A percentile compares a stretch with the other conserved stretches of the same genome.
Evolutionary conservation across 2,888 invertebrate genomes (phyloP).

Genomic region (Lithophane socia): DNA sequence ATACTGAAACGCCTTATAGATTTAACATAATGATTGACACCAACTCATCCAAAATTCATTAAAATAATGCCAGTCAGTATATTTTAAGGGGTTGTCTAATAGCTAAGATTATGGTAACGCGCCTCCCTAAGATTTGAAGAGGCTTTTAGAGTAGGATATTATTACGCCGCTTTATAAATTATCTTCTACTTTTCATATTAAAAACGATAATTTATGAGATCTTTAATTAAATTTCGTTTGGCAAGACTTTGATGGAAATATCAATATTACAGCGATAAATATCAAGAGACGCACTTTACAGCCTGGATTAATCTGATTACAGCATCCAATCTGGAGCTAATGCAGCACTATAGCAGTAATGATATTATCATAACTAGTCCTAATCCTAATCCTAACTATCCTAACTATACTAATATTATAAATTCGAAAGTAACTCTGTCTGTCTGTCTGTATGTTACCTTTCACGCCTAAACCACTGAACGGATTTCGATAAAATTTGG

Average conservation of each 20-base stretch:
- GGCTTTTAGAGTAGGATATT: slow-evolving; percentile 49
- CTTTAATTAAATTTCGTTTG: slow-evolving; percentile 31
- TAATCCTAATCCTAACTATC: no score
- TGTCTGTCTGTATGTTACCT: no score
- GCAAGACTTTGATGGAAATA: slow-evolving; percentile 21
- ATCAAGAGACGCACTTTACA: slow-evolving; percentile 23
- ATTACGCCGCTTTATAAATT: slow-evolving; percentile 48
- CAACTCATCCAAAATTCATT: slow-evolving; percentile 54
- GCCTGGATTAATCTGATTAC: slow-evolving; percentile 45
- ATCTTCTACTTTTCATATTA: slow-evolving; percentile 46
- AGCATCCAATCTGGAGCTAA: slow-evolving; percentile 36
- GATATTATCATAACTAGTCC: slow-evolving; percentile 11
- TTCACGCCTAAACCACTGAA: no score
- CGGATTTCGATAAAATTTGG: no score
- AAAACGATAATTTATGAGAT: slow-evolving; percentile 49
- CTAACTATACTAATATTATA: no score
- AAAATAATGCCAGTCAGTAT: slow-evolving; percentile 56
- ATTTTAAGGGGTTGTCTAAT: slow-evolving; percentile 58
- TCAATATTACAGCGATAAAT: slow-evolving; percentile 16
- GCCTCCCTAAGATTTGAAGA: slow-evolving; percentile 53
- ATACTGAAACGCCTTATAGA: slow-evolving; percentile 19
- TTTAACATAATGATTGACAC: slow-evolving; percentile 50
- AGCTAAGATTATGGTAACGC: slow-evolving; percentile 54
- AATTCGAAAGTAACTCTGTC: no score
- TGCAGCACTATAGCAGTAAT: slow-evolving; percentile 34